These are phyloP conservation scores for Oscheius myriophilus DNA, from an alignment of 2,888 invertebrate genomes.

Conservation along the genomic window DNA sequence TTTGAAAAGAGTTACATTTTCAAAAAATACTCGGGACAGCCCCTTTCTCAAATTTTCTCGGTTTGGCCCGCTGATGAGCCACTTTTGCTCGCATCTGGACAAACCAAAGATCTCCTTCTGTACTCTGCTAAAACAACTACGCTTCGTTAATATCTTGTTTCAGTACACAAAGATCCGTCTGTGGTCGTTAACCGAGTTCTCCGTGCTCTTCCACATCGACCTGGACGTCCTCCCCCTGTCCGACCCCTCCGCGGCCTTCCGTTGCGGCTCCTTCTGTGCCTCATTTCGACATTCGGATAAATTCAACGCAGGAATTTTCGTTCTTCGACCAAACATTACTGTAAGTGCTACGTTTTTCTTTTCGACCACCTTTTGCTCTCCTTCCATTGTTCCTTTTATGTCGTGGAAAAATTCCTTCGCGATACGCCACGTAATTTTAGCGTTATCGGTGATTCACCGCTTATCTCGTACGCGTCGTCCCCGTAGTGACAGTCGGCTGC, in stretches of 20 bases:
- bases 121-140: too few relatives aligned
- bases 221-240: conserved; percentile 53
- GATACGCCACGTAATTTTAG: conserved; percentile 9
- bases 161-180: conserved; percentile 65
- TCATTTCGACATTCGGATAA: conserved; percentile 63
- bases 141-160: conserved; percentile 19
- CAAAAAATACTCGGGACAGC: too few relatives aligned
- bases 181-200: conserved; percentile 60
- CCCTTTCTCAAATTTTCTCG: too few relatives aligned
- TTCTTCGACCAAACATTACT: conserved; percentile 56
- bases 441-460: conserved; percentile 19
- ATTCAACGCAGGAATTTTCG: conserved; percentile 67
- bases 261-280: conserved; percentile 62
- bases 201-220: conserved; percentile 55
- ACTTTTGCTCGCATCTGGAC: too few relatives aligned
- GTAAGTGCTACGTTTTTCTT: conserved; percentile 30
- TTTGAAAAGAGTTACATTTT: too few relatives aligned
- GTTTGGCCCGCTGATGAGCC: too few relatives aligned
- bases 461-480: conserved; percentile 19
- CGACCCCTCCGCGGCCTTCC: conserved; percentile 49
- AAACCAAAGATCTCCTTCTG: too few relatives aligned
- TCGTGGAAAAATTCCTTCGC: too few relatives aligned
- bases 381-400: too few relatives aligned
- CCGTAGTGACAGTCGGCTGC: neutral
- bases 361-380: neutral